phyloP scores from a whole-genome alignment of 1,140 invertebrate species.

The Popillia japonica region DNA sequence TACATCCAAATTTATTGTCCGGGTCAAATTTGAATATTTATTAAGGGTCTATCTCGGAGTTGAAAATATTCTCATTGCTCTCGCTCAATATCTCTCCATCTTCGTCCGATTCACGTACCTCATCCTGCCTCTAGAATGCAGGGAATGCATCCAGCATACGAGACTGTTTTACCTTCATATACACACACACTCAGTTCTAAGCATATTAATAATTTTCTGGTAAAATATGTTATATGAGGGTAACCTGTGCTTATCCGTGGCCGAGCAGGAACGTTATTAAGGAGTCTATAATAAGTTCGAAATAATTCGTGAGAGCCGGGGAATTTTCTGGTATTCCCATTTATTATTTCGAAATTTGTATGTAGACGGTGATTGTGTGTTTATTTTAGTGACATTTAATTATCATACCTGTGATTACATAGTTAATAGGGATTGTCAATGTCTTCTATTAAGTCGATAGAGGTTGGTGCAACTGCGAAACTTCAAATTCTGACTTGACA shows the following conservation, averaged over 20 bases:
- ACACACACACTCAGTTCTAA: not conserved
- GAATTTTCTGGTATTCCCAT: not conserved
- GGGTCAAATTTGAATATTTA: constrained; percentile 56
- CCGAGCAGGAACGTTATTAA: not conserved
- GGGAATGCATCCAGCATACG: not conserved
- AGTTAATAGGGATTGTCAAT: too few relatives aligned
- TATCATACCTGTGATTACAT: too few relatives aligned
- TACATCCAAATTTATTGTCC: constrained; percentile 50
- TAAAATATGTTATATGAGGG: constrained; percentile 22
- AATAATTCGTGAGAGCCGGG: not conserved
- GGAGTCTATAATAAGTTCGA: not conserved
- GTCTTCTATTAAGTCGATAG: too few relatives aligned
- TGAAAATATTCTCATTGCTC: not conserved
- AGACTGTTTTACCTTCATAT: not conserved
- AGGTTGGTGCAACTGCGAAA: too few relatives aligned
- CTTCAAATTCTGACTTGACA: too few relatives aligned
- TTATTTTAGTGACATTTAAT: too few relatives aligned
- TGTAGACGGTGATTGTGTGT: too few relatives aligned
- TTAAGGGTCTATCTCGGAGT: constrained; percentile 46
- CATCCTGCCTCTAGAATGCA: constrained; percentile 3
- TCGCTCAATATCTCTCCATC: constrained; percentile 29
- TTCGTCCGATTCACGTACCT: constrained; percentile 18
- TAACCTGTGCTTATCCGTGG: not conserved
- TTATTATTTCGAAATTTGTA: constrained; percentile 19
- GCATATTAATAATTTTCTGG: constrained; percentile 20